Base-by-base conservation (phyloP, 2,113 vertebrate species). In the Pholis gunnellus region DNA sequence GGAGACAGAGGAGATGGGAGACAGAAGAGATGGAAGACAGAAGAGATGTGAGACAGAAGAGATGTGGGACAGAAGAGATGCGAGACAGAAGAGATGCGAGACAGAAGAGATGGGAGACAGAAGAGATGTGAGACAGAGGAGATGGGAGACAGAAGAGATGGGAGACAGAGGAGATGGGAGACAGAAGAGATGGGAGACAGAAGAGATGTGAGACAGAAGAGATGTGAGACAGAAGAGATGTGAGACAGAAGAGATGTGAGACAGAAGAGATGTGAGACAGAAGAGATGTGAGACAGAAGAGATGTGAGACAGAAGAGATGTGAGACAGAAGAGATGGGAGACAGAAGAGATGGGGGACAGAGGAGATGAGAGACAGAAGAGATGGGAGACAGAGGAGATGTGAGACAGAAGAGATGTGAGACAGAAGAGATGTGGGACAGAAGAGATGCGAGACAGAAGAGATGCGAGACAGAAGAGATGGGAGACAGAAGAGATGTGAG, bases 161-260 rank as follows among this genome's bases (percentile, higher is more conserved):
- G 77, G 75, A 74, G 73, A 75, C 75, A 42, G 67, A 34, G 1
- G 5, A 82, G 84, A 78, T 63, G 78, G 77, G 75, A 74, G 73
- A 78, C 75, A 42, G 67, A 34, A 5, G 31, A 82, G 82, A 75
- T 63, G 78, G 77, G 75, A 74, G 73, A 78, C 75, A 42, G 67
- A 34, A 34, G 31, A 82, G 84, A 78, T 63, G 78, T 74, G 75
- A 74, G 73, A 78, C 75, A 42, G 67, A 34, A 34, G 31, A 82
- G 84, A 78, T 63, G 78, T 74, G 75, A 74, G 73, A 75, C 75
- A 42, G 67, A 34, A 34, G 31, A 82, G 84, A 75, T 63, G 78
- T 74, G 75, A 74, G 73, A 78, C 75, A 42, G 67, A 34, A 5
- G 31, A 82, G 82, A 78, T 63, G 78, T 74, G 75, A 74, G 73